These are phyloP conservation scores for Xestoiulus laeticollis DNA, from an alignment of 2,888 invertebrate species.

Conservation along the genomic window DNA sequence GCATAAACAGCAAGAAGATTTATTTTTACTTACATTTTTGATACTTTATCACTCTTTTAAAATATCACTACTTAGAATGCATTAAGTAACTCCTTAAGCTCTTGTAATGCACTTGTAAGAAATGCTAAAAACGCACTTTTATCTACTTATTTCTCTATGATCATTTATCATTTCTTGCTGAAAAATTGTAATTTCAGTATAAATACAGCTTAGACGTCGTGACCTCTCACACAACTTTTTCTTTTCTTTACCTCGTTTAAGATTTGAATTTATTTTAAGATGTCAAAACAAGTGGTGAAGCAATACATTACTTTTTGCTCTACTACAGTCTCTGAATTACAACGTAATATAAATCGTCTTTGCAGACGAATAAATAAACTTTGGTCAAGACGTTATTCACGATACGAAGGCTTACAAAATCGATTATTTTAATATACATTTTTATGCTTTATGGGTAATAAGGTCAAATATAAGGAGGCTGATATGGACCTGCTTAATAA, in stretches of 20 bases:
- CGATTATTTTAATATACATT: too few species aligned
- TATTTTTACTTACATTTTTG: too few species aligned
- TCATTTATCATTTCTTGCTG: background rate
- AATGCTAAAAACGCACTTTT: background rate
- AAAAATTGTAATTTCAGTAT: background rate
- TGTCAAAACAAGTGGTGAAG: background rate
- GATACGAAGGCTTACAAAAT: too few species aligned
- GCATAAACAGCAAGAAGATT: too few species aligned
- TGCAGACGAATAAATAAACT: constrained; percentile 9
- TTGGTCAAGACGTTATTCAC: background rate
- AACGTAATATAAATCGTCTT: background rate
- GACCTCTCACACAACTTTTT: background rate
- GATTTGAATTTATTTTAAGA: constrained; percentile 8
- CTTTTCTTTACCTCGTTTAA: background rate
- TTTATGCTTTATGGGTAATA: too few species aligned
- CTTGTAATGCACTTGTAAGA: background rate
- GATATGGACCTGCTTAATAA: too few species aligned
- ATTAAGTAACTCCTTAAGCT: background rate
- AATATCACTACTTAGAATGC: background rate
- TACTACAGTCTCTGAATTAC: background rate
- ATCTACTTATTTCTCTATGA: background rate
- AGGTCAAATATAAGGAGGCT: too few species aligned
- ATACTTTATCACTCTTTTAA: too few species aligned
- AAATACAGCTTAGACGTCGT: background rate
- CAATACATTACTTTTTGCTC: background rate